Percentiles rank a stretch among this genome's conserved stretches.
phyloP scores from a whole-genome alignment of 2,888 invertebrate genomes.

The Merodon equestris region DNA sequence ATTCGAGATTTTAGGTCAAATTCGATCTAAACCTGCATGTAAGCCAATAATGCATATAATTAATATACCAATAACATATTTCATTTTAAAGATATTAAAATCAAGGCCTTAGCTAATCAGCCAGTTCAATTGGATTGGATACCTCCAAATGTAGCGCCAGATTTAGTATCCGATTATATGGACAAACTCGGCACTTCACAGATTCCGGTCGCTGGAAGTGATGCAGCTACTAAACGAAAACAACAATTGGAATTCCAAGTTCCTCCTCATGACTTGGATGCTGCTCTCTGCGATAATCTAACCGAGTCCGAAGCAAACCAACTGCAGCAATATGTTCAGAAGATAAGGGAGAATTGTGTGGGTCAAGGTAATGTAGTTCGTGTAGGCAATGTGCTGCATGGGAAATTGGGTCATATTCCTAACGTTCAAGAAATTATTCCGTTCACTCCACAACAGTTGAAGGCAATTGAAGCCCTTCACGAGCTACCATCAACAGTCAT shows the following conservation, averaged over 20 bases:
- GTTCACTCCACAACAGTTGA: conserved; percentile 55
- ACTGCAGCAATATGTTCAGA: conserved; percentile 81
- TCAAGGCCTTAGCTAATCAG: conserved; percentile 81
- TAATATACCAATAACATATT: not conserved
- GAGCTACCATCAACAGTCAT: conserved; percentile 69
- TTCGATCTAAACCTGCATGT: conserved; percentile 84
- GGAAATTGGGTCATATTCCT: conserved; percentile 76
- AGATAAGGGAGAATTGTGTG: conserved; percentile 85
- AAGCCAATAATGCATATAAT: conserved; percentile 74
- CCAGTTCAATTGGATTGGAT: conserved; percentile 88
- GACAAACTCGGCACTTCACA: conserved; percentile 85
- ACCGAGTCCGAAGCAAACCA: conserved; percentile 80
- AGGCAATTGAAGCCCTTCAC: conserved; percentile 70
- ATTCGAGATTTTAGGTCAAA: conserved; percentile 86
- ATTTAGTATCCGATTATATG: conserved; percentile 84
- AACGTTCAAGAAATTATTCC: conserved; percentile 31
- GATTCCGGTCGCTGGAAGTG: conserved; percentile 89
- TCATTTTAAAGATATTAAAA: conserved; percentile 74
- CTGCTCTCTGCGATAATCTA: conserved; percentile 78
- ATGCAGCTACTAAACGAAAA: conserved; percentile 87
- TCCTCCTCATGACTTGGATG: conserved; percentile 90
- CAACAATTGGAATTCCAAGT: conserved; percentile 91
- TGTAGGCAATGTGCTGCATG: conserved; percentile 79
- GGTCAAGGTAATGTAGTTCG: conserved; percentile 87
- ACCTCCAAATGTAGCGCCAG: conserved; percentile 85